phyloP scores from a whole-genome alignment of 2,888 invertebrate genomes.

The Pedicia rivosa region DNA sequence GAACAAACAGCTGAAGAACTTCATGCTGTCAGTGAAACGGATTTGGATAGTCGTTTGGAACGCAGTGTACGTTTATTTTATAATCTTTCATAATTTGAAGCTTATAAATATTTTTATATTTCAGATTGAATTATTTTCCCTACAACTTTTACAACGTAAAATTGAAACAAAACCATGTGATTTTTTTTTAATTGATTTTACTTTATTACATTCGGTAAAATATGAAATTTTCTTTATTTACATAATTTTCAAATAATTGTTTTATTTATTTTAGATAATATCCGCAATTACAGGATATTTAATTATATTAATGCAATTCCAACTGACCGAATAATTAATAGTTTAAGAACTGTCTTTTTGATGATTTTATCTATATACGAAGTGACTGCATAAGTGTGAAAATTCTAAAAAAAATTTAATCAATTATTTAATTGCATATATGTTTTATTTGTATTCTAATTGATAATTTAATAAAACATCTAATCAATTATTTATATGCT shows the following conservation, averaged over 20 bases:
- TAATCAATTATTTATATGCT: too few species aligned
- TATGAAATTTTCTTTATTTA: too few species aligned
- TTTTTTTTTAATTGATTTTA: conserved; percentile 2
- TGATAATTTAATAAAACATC: too few species aligned
- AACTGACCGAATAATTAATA: conserved; percentile 1
- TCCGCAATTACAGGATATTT: conserved; percentile 1
- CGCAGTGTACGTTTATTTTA: conserved; percentile 1
- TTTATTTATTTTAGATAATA: neutral
- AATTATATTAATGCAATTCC: conserved; percentile 5
- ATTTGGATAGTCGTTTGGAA: conserved; percentile 2
- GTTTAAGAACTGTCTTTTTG: too few species aligned
- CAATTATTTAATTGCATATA: too few species aligned
- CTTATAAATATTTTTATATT: neutral
- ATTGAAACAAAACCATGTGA: conserved; percentile 1
- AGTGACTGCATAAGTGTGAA: too few species aligned
- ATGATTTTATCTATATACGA: too few species aligned
- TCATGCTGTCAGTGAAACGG: neutral
- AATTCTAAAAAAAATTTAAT: too few species aligned
- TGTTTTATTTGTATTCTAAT: too few species aligned
- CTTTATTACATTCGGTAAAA: conserved; percentile 2
- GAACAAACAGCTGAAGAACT: neutral
- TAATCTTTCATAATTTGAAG: neutral
- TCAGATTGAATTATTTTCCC: conserved; percentile 3
- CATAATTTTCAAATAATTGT: conserved; percentile 1
- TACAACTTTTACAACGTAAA: neutral